Conservation (phyloP, 1,140 invertebrate species). For the Lepidurus apus region DNA sequence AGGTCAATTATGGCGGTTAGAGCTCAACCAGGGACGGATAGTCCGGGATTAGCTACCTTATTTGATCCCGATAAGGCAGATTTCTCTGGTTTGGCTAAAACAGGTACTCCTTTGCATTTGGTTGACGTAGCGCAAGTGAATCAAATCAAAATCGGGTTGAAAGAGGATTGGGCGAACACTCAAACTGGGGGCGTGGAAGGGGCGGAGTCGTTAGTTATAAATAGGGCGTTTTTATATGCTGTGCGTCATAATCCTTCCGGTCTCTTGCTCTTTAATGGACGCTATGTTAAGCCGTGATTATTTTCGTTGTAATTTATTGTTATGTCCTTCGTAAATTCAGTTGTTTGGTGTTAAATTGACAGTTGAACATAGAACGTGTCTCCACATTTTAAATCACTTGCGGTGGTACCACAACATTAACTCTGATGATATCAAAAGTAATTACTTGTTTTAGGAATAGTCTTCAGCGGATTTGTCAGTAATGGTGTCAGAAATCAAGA, state of each 20-base stretch:
- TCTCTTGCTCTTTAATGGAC: conserved; percentile 26
- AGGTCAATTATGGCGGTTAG: background rate
- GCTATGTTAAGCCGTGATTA: conserved; percentile 28
- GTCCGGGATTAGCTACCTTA: background rate
- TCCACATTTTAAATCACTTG: too few species aligned
- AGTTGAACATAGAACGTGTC: too few species aligned
- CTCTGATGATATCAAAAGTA: too few species aligned
- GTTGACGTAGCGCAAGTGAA: conserved; percentile 25
- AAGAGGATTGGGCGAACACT: background rate
- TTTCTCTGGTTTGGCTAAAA: conserved; percentile 28
- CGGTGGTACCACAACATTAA: too few species aligned
- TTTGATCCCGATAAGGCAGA: conserved; percentile 30
- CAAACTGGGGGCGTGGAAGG: background rate
- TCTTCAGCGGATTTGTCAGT: too few species aligned
- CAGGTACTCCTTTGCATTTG: background rate
- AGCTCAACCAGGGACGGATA: conserved; percentile 13
- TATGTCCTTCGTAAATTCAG: too few species aligned
- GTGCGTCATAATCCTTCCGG: conserved; percentile 33
- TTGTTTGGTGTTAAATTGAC: too few species aligned
- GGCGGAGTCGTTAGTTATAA: conserved; percentile 25
- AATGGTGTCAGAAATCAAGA: too few species aligned
- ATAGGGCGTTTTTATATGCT: conserved; percentile 32
- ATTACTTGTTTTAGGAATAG: too few species aligned
- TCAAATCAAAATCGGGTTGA: conserved; percentile 26
- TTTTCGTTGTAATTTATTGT: background rate